Evolutionary conservation across 2,113 vertebrate genomes (phyloP), one percentile per base, ranked within the genome.

Genomic region (Aspidoscelis tigris): DNA sequence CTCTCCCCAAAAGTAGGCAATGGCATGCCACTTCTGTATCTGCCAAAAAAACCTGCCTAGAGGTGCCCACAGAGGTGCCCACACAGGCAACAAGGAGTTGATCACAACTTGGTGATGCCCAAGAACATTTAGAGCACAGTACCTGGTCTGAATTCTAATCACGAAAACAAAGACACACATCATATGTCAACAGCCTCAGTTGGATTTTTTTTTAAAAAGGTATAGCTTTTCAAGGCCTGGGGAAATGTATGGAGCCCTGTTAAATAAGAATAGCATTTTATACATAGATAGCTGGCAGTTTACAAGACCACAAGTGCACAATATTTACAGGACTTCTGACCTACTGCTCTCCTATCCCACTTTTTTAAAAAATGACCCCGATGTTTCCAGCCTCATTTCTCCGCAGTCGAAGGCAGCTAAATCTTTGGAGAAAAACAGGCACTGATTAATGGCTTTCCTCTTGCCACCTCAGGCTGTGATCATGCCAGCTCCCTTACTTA

Each of bases 381-480:
- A 61, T 39, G 22, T 8, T 20, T 83, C 85, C 43, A 77, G 68
- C 2, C 47, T 81, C 11, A 18, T 87, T 76, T 10, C 64, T 87
- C 61, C 79, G 11, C 33, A 68, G 81, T 14, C 5, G 26, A 65
- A 76, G 24, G 70, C 78, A 41, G 84, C 69, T 80, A 84, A 84
- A 64, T 47, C 84, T 87, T 70, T 61, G 10, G 58, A 72, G 41
- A 81, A 85, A 80, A 80, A 24, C 20, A 43, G 6, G 22, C 81
- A 43, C 43, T 65, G 43, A 75, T 87, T 82, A 84, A 84, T 65
- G 22, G 1, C 0, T 2, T 85, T 84, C 10, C 22, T 72, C 69
- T 58, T 74, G 69, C 86, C 11, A 79, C 80, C 26, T 84, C 76
- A 1, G 80, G 44, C 76, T 87, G 89, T 85, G 83, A 82, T 88